Base-by-base conservation (phyloP, 2,797 vertebrate genomes). In the Scomberomorus guttatus region DNA sequence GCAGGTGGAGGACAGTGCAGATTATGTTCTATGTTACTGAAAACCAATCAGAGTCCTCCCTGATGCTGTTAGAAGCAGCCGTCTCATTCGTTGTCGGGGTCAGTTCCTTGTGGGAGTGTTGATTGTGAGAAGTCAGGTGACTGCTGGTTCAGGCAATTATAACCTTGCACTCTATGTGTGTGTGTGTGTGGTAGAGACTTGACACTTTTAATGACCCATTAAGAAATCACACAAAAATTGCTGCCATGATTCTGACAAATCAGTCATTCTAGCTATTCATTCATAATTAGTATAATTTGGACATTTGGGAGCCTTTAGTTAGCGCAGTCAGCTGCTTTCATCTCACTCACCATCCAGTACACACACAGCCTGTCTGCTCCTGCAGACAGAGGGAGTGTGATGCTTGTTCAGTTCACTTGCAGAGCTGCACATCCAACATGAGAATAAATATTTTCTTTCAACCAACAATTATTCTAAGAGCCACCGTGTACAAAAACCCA, bases 31-130 rank as follows among this genome's bases (percentile, higher is more conserved):
- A 12, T n/a, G 55, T 20, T 44, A 42, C 52, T 7, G 17, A 57
- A 81, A 80, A 52, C 59, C 59, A 81, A 72, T 85, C 65, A 55
- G 57, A 60, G 62, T 18, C 29, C 48, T 68, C 79, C 60, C 63
- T 69, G 64, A 87, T 34, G 70, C 75, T n/a, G 80, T 77, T 73
- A 70, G 70, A 56, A 72, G 72, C 75, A 75, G 67, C 77, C 61
- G 71, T 29, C 60, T 83, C 64, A 42, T 50, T 52, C 22, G 56
- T 24, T 63, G 72, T 42, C 66, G 34, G 50, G 69, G 44, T 74
- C 64, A 8, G 6, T 2, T 51, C 51, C 50, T 76, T 3, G 4
- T 20, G 46, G 54, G 24, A 72, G 27, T 2, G 32, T 22, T 55
- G 72, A 58, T 39, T 32, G 14, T 29, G 18, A 81, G 39, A 48